A percentile compares a stretch with the other conserved stretches of the same genome.
Conservation (phyloP, 2,888 invertebrate species). For the Barypeithes pellucidus region DNA sequence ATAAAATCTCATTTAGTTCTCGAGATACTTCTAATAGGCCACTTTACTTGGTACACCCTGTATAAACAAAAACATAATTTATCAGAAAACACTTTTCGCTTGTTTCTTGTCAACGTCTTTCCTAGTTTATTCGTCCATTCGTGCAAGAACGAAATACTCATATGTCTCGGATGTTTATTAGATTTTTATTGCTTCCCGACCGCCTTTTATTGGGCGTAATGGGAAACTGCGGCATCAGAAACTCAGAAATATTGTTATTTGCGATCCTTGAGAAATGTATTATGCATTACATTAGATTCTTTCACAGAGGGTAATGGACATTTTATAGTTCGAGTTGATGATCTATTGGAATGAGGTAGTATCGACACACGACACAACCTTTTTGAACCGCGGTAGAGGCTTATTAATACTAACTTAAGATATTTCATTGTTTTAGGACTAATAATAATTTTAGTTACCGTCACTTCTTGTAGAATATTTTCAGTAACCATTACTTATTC, state of each 20-base stretch:
- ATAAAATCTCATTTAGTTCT: too few species aligned
- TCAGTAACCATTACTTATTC: too few species aligned
- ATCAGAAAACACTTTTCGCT: neutral
- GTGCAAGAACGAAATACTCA: constrained; percentile 5
- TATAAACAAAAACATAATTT: constrained; percentile 5
- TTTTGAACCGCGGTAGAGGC: too few species aligned
- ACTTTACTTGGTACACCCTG: too few species aligned
- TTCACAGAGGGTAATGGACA: neutral
- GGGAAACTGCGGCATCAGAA: constrained; percentile 18
- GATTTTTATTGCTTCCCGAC: constrained; percentile 27
- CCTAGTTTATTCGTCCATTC: constrained; percentile 9
- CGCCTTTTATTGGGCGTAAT: constrained; percentile 20
- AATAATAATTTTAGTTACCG: too few species aligned
- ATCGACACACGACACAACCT: too few species aligned
- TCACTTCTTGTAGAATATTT: too few species aligned
- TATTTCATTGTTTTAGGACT: too few species aligned
- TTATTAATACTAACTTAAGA: too few species aligned
- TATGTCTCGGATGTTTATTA: constrained; percentile 25
- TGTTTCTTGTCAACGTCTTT: constrained; percentile 9
- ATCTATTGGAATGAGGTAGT: too few species aligned
- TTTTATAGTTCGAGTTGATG: neutral
- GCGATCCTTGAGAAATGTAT: constrained; percentile 23
- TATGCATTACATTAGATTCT: constrained; percentile 27
- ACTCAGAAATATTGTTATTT: constrained; percentile 33
- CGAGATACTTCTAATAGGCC: neutral